Conservation (phyloP, 53 echinoderm and acorn worm species). For the Henricia sp. region DNA sequence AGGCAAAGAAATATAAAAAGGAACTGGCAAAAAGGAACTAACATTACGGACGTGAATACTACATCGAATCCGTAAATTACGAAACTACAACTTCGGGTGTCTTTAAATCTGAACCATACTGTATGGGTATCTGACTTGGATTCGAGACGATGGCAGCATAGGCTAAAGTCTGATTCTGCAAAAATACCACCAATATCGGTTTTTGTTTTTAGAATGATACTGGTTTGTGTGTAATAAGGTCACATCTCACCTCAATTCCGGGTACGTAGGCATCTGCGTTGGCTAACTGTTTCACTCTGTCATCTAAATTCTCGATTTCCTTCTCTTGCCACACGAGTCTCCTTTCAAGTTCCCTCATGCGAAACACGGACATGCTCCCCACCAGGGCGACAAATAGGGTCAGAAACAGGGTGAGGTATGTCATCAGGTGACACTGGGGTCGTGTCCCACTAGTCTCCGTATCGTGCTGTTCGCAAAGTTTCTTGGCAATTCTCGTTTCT, state of each 20-base stretch:
- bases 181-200: too few relatives aligned
- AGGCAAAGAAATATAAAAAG: too few relatives aligned
- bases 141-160: too few relatives aligned
- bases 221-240: too few relatives aligned
- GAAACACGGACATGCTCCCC: conserved; percentile 36
- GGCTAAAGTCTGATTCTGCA: too few relatives aligned
- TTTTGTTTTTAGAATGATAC: too few relatives aligned
- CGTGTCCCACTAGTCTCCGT: neutral
- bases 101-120: too few relatives aligned
- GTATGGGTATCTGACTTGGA: too few relatives aligned
- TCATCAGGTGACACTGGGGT: conserved; percentile 16
- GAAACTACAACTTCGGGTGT: too few relatives aligned
- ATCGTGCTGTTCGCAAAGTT: neutral
- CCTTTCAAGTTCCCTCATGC: conserved; percentile 50
- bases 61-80: too few relatives aligned
- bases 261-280: conserved; percentile 29
- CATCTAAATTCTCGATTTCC: conserved; percentile 45
- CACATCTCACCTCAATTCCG: conserved; percentile 21
- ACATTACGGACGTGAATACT: too few relatives aligned
- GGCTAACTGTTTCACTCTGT: conserved; percentile 43
- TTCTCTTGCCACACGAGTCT: conserved; percentile 38
- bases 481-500: neutral
- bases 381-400: conserved; percentile 43
- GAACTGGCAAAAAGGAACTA: too few relatives aligned
- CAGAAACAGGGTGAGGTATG: conserved; percentile 19